Evolutionary conservation across 1,140 invertebrate genomes (phyloP).

Genomic region (Oreohelix idahoensis): DNA sequence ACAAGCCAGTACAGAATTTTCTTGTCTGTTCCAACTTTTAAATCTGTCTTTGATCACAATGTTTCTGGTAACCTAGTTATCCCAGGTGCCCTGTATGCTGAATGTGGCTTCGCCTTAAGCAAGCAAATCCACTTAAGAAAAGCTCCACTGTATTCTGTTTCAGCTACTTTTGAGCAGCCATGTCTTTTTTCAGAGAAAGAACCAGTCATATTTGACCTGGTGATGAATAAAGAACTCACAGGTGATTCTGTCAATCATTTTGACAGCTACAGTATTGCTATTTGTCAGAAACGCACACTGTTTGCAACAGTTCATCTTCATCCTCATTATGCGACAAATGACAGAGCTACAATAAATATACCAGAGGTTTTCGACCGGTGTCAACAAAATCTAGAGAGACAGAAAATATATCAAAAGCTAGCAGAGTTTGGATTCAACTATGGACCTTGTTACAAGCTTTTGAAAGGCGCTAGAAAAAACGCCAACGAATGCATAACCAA

Average conservation of each 20-base stretch:
- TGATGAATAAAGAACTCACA: not conserved
- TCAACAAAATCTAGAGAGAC: slow-evolving; percentile 31
- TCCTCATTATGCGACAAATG: too few relatives aligned
- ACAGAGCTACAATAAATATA: slow-evolving; percentile 19
- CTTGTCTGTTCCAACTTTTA: slow-evolving; percentile 19
- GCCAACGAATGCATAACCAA: slow-evolving; percentile 49
- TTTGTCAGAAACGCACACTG: not conserved
- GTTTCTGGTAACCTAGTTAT: slow-evolving; percentile 38
- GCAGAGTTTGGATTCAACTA: slow-evolving; percentile 50
- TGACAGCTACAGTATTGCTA: not conserved
- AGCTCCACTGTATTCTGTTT: slow-evolving; percentile 17
- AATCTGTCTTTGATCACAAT: slow-evolving; percentile 45
- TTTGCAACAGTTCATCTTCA: slow-evolving; percentile 9
- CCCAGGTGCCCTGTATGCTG: slow-evolving; percentile 47
- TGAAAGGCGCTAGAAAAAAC: slow-evolving; percentile 41
- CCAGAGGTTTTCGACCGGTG: slow-evolving; percentile 45
- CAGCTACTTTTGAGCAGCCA: slow-evolving; percentile 40
- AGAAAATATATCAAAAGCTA: slow-evolving; percentile 48
- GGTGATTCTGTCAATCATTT: not conserved
- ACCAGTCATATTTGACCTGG: slow-evolving; percentile 1
- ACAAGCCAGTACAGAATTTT: slow-evolving; percentile 13
- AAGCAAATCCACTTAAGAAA: not conserved
- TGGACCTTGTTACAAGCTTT: slow-evolving; percentile 48
- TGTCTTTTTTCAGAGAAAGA: not conserved
- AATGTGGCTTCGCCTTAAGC: slow-evolving; percentile 42